Conservation (phyloP, 2,888 invertebrate species). For the Zaprionus bogoriensis region DNA sequence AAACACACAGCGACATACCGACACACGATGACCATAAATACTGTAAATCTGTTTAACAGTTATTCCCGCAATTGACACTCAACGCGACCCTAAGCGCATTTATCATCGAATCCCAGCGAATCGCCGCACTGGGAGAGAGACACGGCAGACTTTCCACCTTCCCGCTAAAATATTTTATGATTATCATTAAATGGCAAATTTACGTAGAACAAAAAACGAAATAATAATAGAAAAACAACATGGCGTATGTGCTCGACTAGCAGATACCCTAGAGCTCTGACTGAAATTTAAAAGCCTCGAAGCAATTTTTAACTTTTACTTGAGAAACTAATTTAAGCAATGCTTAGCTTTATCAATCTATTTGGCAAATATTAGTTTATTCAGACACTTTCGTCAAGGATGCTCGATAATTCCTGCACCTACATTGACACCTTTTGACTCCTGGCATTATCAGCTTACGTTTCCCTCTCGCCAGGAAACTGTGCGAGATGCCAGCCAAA, state of each 20-base stretch:
- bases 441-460: neutral
- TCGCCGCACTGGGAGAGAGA: neutral
- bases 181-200: constrained; percentile 58
- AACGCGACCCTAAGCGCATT: constrained; percentile 62
- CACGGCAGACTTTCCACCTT: too few relatives aligned
- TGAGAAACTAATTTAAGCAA: too few relatives aligned
- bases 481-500: constrained; percentile 53
- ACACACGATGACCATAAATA: constrained; percentile 44
- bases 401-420: neutral
- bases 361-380: neutral
- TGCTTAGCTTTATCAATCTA: neutral
- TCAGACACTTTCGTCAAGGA: neutral
- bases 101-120: constrained; percentile 46
- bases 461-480: constrained; percentile 4
- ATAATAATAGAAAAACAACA: constrained; percentile 14
- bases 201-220: constrained; percentile 28
- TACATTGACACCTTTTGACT: neutral
- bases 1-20: neutral
- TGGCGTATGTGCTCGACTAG: neutral
- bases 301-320: too few relatives aligned
- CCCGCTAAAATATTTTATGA: constrained; percentile 54
- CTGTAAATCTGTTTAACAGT: constrained; percentile 62
- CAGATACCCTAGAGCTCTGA: neutral
- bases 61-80: constrained; percentile 65
- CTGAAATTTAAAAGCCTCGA: too few relatives aligned